These are phyloP conservation scores for Calliopum simillimum DNA, from an alignment of 2,888 invertebrate species.

Conservation along the genomic window DNA sequence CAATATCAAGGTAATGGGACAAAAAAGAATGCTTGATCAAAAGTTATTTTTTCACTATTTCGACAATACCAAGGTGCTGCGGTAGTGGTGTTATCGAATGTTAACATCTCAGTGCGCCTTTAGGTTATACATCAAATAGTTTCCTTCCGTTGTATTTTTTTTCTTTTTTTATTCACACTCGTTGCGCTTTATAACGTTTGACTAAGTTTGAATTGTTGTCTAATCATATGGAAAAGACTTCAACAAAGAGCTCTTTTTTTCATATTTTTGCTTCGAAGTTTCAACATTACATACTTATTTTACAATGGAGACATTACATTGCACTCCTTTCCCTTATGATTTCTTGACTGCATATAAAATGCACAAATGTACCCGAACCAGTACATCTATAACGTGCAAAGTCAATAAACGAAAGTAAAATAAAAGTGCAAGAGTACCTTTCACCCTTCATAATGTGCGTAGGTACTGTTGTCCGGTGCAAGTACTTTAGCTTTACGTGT, in stretches of 20 bases:
- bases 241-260: neutral
- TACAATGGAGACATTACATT: neutral
- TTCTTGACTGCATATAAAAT: neutral
- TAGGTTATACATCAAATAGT: conserved; percentile 2
- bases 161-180: neutral
- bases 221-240: conserved; percentile 35
- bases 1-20: too few species aligned
- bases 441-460: conserved; percentile 28
- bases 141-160: neutral
- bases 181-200: conserved; percentile 21
- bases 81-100: too few species aligned
- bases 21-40: too few species aligned
- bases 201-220: conserved; percentile 35
- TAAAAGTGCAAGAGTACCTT: neutral
- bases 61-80: neutral
- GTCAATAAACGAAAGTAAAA: conserved; percentile 20
- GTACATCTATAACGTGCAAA: too few species aligned
- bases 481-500: neutral
- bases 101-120: conserved; percentile 10
- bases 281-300: neutral
- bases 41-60: too few species aligned
- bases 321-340: neutral
- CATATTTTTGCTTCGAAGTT: neutral
- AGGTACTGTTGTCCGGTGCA: neutral
- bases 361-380: neutral